Conservation (phyloP, 2,888 invertebrate species). For the Thalpophila matura region DNA sequence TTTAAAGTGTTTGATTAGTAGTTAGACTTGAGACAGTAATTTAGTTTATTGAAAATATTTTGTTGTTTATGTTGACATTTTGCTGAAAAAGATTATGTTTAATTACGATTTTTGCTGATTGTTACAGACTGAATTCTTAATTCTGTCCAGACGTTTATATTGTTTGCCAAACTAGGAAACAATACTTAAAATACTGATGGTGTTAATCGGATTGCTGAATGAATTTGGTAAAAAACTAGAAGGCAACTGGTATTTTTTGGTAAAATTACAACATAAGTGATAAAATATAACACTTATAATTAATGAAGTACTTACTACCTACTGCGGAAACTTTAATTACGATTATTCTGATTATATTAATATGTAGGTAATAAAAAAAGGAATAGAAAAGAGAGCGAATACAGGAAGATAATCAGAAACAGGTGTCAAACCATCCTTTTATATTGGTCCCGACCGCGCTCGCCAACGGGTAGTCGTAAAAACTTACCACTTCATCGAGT, state of each 20-base stretch:
- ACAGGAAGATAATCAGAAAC: conserved; percentile 75
- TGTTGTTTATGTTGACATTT: not conserved
- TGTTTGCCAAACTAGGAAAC: not conserved
- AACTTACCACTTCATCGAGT: conserved; percentile 90
- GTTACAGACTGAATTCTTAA: not conserved
- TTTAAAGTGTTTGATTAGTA: conserved; percentile 20
- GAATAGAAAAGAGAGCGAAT: conserved; percentile 50
- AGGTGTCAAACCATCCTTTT: conserved; percentile 85
- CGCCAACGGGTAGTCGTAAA: conserved; percentile 86
- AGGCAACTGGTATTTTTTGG: not conserved
- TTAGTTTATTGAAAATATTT: conserved; percentile 11
- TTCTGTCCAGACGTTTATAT: not conserved
- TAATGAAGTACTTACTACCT: not conserved
- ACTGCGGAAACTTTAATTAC: not conserved
- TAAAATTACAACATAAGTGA: not conserved
- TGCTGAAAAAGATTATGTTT: not conserved
- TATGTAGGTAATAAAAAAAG: conserved; percentile 28
- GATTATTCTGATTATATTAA: conserved; percentile 30
- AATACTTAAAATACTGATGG: not conserved
- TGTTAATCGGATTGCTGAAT: not conserved
- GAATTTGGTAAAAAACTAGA: not conserved
- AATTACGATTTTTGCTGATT: not conserved
- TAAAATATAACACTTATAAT: not conserved
- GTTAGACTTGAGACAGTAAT: not conserved
- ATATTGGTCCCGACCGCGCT: conserved; percentile 82